phyloP scores from a whole-genome alignment of 92 coral and sea anemone species.

The Zoanthus sociatus region DNA sequence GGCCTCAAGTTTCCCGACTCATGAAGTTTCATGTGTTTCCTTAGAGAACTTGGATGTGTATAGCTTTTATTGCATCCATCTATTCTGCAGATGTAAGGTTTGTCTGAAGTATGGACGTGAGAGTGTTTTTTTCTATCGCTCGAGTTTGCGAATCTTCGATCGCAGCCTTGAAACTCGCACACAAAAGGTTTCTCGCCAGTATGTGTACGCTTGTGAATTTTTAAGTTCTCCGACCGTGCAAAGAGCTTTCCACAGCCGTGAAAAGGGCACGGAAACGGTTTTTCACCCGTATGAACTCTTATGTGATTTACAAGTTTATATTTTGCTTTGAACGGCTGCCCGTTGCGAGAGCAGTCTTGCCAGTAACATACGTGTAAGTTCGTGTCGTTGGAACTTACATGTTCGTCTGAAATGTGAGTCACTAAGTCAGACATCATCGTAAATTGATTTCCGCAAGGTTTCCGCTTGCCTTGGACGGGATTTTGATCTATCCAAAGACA shows the following conservation, averaged over 20 bases:
- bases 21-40: constrained; percentile 99
- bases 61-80: constrained; percentile 99
- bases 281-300: constrained; percentile 98
- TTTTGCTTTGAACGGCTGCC: constrained; percentile 97
- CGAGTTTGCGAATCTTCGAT: constrained; percentile 98
- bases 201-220: constrained; percentile 97
- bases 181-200: constrained; percentile 98
- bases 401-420: constrained; percentile 98
- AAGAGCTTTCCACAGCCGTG: constrained; percentile 98
- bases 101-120: constrained; percentile 99
- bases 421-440: constrained; percentile 95
- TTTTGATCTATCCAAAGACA: constrained; percentile 99
- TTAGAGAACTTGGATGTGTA: constrained; percentile 97
- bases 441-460: constrained; percentile 97
- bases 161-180: constrained; percentile 97
- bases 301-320: constrained; percentile 99
- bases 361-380: constrained; percentile 95
- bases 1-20: constrained; percentile 88
- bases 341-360: constrained; percentile 95
- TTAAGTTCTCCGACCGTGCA: constrained; percentile 98
- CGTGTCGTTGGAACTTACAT: constrained; percentile 91
- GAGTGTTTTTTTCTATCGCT: constrained; percentile 99
- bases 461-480: constrained; percentile 85
- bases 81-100: constrained; percentile 96
- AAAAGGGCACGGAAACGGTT: constrained; percentile 97